Base-by-base conservation (phyloP, 1,140 invertebrate species). In the Amphibalanus amphitrite region DNA sequence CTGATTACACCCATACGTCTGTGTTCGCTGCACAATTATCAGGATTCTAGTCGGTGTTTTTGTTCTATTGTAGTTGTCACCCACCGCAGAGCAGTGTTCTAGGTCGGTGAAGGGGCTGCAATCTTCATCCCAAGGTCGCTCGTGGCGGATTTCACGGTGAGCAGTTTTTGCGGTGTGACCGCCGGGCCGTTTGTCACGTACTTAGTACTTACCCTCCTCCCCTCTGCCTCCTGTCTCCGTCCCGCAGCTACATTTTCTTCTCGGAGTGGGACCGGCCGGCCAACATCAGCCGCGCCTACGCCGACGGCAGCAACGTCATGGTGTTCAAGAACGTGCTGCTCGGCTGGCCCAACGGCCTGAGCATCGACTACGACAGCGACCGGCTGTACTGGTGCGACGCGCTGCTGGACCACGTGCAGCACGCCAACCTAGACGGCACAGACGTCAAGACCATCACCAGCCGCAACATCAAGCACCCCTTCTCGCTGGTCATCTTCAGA, bases 261-360 rank as follows among this genome's bases (percentile, higher is more conserved):
- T 95, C 93, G 0, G 94, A 97, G 79, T 96, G 94, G 91, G 93
- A 97, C 79, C 84, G 95, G 25, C 95, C 95, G 0, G 95, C 95
- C 0, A 97, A 96, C 77, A 97, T 98, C 59, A 95, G 92, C 70
- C 82, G 94, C 74, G 91, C 92, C 0, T 88, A 91, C 73, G 87
- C 92, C 0, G 95, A 98, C 79, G 95, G 93, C 0, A 88, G 85
- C 0, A 89, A 90, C 71, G 81, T 94, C 6, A 81, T 90, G 15
- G 90, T 96, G 0, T 98, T 99, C 77, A 87, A 90, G 69, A 94
- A 95, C 78, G 86, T 96, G 0, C 92, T 95, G 0, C 82, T 98
- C 0, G 95, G 95, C 0, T 96, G 95, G 91, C 95, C 95, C 0
- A 97, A 97, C 78, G 95, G 95, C 40, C 80, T 98, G 0, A 91